Evolutionary conservation across 2,113 vertebrate genomes (phyloP).

Genomic region (Circaetus cinerascens): DNA sequence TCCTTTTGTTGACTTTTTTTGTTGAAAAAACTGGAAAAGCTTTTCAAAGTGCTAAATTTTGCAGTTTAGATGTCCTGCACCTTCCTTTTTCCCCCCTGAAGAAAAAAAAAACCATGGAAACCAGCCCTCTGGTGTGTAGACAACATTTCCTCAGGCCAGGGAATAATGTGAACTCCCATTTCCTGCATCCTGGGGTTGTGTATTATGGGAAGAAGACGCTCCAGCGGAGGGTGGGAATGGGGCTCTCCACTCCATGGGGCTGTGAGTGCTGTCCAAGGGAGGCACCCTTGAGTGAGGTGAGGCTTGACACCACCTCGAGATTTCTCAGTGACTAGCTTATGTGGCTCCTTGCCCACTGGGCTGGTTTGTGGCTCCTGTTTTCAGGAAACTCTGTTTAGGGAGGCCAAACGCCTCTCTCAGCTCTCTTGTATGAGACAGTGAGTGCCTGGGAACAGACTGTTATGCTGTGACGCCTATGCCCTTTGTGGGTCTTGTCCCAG

Average conservation of each 20-base stretch:
- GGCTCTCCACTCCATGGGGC: neutral
- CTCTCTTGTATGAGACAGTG: neutral
- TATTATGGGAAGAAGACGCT: neutral
- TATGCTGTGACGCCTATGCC: rapidly evolving
- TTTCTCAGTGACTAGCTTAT: neutral
- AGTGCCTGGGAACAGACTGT: neutral
- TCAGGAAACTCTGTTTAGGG: neutral
- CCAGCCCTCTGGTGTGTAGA: neutral
- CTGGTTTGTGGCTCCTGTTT: neutral
- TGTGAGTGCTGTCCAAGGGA: neutral
- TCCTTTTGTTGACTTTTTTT: neutral
- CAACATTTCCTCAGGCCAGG: neutral
- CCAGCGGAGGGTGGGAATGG: neutral
- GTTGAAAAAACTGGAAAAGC: neutral
- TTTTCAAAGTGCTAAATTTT: neutral
- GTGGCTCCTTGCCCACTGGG: neutral
- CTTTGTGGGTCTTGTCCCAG: neutral
- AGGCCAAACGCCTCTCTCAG: rapidly evolving
- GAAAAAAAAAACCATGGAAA: neutral
- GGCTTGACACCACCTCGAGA: neutral
- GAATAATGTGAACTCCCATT: neutral
- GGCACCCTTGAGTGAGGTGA: neutral
- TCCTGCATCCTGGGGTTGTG: constrained; percentile 18
- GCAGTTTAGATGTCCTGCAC: neutral
- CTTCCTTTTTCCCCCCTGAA: neutral